Conservation (phyloP, 2,113 vertebrate species). For the Amia ocellicauda region DNA sequence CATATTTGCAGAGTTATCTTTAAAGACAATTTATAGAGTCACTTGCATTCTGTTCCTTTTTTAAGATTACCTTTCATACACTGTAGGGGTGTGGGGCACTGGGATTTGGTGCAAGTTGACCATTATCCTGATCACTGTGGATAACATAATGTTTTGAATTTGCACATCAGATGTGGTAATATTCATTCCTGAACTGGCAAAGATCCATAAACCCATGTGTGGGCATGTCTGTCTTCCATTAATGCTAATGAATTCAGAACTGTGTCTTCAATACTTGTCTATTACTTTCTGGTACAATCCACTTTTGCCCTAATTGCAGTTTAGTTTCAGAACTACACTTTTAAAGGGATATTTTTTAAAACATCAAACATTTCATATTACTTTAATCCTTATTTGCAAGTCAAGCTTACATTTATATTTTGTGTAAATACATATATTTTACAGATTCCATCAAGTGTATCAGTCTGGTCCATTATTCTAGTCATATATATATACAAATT, state of each 20-base stretch:
- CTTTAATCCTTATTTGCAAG: background rate
- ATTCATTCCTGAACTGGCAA: background rate
- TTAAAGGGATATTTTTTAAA: background rate
- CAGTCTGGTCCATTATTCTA: no score
- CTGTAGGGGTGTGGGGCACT: no score
- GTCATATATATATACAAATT: no score
- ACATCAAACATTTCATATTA: background rate
- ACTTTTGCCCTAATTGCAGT: background rate
- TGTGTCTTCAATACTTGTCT: background rate
- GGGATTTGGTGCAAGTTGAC: no score
- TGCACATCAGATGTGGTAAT: background rate
- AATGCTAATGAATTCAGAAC: background rate
- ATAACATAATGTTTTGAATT: background rate
- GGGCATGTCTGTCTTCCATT: conserved; percentile 1
- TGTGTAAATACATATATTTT: no score
- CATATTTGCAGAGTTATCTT: background rate
- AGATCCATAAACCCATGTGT: background rate
- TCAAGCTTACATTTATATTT: no score
- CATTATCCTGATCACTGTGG: no score
- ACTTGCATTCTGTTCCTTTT: background rate
- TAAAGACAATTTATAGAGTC: background rate
- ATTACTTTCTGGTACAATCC: background rate
- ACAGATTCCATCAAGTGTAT: no score
- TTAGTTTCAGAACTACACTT: background rate
- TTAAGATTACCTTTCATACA: conserved; percentile 4